These are phyloP conservation scores for Nebria salina DNA, from an alignment of 2,888 invertebrate species.

Conservation along the genomic window DNA sequence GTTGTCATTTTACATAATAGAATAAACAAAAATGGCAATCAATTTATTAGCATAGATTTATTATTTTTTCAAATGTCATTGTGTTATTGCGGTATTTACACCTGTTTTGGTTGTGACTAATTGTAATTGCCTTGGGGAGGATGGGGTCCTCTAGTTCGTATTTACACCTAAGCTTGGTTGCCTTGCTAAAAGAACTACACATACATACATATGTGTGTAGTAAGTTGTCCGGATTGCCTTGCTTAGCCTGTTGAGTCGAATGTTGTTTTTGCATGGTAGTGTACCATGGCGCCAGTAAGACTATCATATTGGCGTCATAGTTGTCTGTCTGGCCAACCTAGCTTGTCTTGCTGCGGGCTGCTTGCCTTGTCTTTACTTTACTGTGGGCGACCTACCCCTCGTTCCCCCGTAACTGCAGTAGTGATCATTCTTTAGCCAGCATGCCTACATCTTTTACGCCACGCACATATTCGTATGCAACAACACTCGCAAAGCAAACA, in stretches of 20 bases:
- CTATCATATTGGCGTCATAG: slow-evolving; percentile 65
- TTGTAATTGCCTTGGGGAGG: slow-evolving; percentile 13
- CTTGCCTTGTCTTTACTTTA: slow-evolving; percentile 40
- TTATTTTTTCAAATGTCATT: not conserved
- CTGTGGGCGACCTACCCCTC: slow-evolving; percentile 54
- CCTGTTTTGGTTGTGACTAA: slow-evolving; percentile 43
- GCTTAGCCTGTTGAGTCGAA: slow-evolving; percentile 48
- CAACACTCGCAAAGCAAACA: slow-evolving; percentile 10
- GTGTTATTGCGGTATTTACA: slow-evolving; percentile 38
- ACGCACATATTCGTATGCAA: slow-evolving; percentile 16
- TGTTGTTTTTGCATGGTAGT: slow-evolving; percentile 60
- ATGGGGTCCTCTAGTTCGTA: slow-evolving; percentile 2
- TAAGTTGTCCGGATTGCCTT: not conserved
- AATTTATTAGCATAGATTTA: too few species aligned
- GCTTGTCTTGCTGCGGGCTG: slow-evolving; percentile 42
- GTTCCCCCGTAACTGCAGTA: not conserved
- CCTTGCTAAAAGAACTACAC: too few species aligned
- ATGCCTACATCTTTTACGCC: slow-evolving; percentile 45
- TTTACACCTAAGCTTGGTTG: not conserved
- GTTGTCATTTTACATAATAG: slow-evolving; percentile 13
- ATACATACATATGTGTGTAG: not conserved
- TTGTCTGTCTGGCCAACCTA: slow-evolving; percentile 58
- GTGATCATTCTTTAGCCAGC: slow-evolving; percentile 47
- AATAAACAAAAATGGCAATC: too few species aligned
- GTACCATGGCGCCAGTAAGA: slow-evolving; percentile 63